Conservation (phyloP, 1,140 invertebrate genomes). For the Lasaia peninsularis region DNA sequence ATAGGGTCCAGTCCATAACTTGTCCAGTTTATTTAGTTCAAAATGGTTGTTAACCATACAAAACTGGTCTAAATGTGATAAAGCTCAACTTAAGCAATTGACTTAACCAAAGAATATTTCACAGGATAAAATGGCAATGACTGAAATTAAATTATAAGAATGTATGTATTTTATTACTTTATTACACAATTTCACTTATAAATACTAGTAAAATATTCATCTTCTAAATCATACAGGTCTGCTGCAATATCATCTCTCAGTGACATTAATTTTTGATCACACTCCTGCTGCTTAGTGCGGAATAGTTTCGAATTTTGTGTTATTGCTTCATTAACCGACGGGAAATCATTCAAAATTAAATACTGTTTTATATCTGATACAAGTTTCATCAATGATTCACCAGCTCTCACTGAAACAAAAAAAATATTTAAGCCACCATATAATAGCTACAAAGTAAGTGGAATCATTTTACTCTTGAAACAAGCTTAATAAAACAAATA, state of each 20-base stretch:
- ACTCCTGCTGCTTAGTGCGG: conserved; percentile 92
- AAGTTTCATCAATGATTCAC: conserved; percentile 96
- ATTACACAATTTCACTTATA: conserved; percentile 83
- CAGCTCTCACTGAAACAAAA: conserved; percentile 85
- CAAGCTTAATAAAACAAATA: too few species aligned
- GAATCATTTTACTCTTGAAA: too few species aligned
- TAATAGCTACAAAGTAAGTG: too few species aligned
- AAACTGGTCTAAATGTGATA: too few species aligned
- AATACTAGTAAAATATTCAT: conserved; percentile 97
- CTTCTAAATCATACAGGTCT: conserved; percentile 96
- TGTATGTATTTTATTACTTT: neutral
- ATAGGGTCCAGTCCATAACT: too few species aligned
- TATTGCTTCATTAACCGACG: conserved; percentile 97
- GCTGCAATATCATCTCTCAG: conserved; percentile 96
- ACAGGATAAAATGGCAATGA: too few species aligned
- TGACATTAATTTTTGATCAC: conserved; percentile 95
- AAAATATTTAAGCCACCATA: too few species aligned
- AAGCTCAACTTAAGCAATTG: too few species aligned
- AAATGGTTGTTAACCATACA: too few species aligned
- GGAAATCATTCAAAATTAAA: conserved; percentile 97
- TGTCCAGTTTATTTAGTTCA: too few species aligned
- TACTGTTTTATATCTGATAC: conserved; percentile 98
- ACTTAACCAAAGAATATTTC: too few species aligned
- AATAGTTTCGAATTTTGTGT: conserved; percentile 93
- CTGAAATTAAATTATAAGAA: too few species aligned